Evolutionary conservation across 2,888 invertebrate species (phyloP), one percentile per base, ranked within the genome.

Genomic region (Aphodius granarius): DNA sequence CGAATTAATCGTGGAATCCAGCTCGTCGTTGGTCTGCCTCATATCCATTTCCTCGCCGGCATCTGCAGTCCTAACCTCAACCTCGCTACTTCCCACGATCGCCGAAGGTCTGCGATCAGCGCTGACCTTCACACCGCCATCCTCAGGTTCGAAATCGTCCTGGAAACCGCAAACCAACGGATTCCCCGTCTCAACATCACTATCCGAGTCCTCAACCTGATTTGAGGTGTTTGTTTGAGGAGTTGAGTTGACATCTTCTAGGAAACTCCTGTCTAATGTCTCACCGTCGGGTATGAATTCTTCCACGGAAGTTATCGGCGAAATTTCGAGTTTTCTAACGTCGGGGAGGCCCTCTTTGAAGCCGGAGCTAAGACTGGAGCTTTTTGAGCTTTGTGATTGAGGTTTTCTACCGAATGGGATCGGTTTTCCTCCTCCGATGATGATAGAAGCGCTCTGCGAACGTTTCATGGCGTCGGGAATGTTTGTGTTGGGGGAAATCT

Each of bases 141-240:
- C 2, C 68, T 92, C 92, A 0, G 92, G 92, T 81, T 94, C 94
- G 81, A 96, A 88, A 84, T 97, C 96, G 84, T 97, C 96, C 86
- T 95, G 94, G 80, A 94, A 93, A 72, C 93, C 93, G 21, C 94
- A 94, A 0, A 97, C 95, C 83, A 94, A 88, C 20, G 95, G 95
- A 88, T 95, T 95, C 5, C 90, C 91, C 62, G 90, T 89, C 78
- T 92, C 94, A 23, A 91, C 91, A 76, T 94, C 94, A 83, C 94
- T 94, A 79, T 91, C 91, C n/a, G 90, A 89, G 74, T 90, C 89
- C 63, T 85, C 82, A 18, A 86, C 84, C 18, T 88, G 86, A 43
- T 86, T 85, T 73, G 86, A 86, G 63, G 84, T 81, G 79, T 85
- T 86, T 81, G 84, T 86, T 13, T 87, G 86, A 22, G 85, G 85